Evolutionary conservation across 2,888 invertebrate species (phyloP).

Genomic region (Eurytoma californica): DNA sequence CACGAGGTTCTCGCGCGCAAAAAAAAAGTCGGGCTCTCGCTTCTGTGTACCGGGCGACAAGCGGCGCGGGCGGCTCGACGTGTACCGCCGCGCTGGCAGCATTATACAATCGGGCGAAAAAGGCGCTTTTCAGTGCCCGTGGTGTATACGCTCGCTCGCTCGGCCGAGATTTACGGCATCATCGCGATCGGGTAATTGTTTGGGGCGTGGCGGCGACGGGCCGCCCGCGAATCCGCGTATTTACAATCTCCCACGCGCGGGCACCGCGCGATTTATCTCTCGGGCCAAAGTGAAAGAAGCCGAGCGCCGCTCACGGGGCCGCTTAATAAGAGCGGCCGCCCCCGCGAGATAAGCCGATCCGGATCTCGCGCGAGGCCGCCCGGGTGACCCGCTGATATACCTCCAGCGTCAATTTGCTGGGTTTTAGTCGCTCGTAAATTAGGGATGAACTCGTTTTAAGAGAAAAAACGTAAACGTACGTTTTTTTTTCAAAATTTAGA

Average conservation of each 20-base stretch:
- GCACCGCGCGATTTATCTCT: constrained; percentile 51
- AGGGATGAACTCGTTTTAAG: no score
- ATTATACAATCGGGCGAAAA: constrained; percentile 5
- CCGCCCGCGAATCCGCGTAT: constrained; percentile 54
- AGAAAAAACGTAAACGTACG: no score
- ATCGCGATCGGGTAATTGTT: constrained; percentile 64
- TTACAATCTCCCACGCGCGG: constrained; percentile 69
- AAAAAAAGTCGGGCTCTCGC: no score
- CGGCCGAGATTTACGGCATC: constrained; percentile 54
- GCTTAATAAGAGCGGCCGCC: not conserved
- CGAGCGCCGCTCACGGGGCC: not conserved
- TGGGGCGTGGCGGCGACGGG: constrained; percentile 65
- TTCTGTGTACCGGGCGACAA: not conserved
- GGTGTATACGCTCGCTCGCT: not conserved
- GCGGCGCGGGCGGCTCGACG: not conserved
- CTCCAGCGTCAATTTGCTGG: not conserved
- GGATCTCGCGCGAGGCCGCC: not conserved
- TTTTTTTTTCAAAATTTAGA: no score
- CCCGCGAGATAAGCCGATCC: not conserved
- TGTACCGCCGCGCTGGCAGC: not conserved
- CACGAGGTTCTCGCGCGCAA: no score
- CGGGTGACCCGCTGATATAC: not conserved
- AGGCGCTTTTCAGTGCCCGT: not conserved
- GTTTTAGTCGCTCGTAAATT: no score
- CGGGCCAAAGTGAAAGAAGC: constrained; percentile 31